phyloP scores from a whole-genome alignment of 2,888 invertebrate genomes.

The Campaea margaritaria region DNA sequence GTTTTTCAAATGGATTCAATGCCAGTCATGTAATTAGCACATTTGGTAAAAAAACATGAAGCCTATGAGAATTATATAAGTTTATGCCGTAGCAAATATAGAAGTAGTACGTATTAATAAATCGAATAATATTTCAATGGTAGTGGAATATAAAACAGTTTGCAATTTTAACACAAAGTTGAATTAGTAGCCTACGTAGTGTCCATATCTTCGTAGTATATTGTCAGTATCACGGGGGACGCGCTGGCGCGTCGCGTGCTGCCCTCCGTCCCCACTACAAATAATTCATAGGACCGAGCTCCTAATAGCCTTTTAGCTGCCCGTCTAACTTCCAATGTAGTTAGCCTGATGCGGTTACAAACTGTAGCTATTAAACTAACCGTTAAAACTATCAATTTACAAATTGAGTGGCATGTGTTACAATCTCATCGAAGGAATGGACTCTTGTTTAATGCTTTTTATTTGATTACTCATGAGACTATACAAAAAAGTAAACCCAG shows the following conservation, averaged over 20 bases:
- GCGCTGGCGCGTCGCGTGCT: constrained; percentile 60
- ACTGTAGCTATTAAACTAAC: constrained; percentile 69
- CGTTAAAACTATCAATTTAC: constrained; percentile 64
- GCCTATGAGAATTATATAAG: no score
- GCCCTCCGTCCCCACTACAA: constrained; percentile 61
- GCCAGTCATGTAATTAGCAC: no score
- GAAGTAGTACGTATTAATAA: no score
- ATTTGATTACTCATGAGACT: no score
- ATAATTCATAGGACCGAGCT: constrained; percentile 80
- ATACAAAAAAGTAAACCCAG: no score
- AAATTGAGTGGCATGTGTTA: constrained; percentile 24
- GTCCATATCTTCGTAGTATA: constrained; percentile 43
- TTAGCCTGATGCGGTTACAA: constrained; percentile 68
- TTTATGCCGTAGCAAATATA: no score
- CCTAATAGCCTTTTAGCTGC: constrained; percentile 82
- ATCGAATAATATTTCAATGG: no score
- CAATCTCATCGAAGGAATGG: not conserved
- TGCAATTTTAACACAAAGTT: no score
- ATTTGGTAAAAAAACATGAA: no score
- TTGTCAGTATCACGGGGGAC: constrained; percentile 62
- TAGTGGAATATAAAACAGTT: no score
- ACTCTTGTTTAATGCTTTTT: no score
- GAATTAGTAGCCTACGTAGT: not conserved
- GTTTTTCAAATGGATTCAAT: no score
- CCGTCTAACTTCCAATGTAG: constrained; percentile 77